Evolutionary conservation across 2,888 invertebrate species (phyloP).

Genomic region (Anagyrus pseudococci): DNA sequence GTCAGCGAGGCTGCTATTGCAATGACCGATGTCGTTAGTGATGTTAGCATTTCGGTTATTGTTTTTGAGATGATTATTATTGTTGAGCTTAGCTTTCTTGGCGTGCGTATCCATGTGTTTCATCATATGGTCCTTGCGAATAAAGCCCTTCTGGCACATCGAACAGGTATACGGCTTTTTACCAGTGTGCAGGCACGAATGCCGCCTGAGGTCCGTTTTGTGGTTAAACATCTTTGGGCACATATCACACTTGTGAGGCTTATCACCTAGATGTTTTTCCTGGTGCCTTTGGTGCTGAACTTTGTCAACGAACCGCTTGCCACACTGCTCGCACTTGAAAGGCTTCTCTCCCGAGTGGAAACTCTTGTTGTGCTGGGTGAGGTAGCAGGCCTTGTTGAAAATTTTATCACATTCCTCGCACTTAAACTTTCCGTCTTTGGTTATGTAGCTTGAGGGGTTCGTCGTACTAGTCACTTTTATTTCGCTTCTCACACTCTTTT

Average conservation of each 20-base stretch:
- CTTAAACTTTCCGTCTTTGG: slow-evolving; percentile 65
- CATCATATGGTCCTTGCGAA: slow-evolving; percentile 89
- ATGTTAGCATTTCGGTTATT: slow-evolving; percentile 27
- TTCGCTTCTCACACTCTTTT: slow-evolving; percentile 37
- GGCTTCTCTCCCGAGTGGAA: slow-evolving; percentile 88
- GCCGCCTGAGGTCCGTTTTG: slow-evolving; percentile 86
- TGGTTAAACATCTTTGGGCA: slow-evolving; percentile 91
- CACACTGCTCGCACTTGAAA: slow-evolving; percentile 84
- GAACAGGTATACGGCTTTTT: slow-evolving; percentile 83
- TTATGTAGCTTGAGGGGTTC: slow-evolving; percentile 46
- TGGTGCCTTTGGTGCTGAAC: slow-evolving; percentile 76
- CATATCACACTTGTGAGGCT: slow-evolving; percentile 84
- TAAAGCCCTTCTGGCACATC: slow-evolving; percentile 86
- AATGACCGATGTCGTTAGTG: slow-evolving; percentile 33
- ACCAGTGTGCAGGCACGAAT: slow-evolving; percentile 87
- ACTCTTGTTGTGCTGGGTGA: slow-evolving; percentile 90
- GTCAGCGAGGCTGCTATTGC: no score
- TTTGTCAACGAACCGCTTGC: slow-evolving; percentile 81
- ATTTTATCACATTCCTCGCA: slow-evolving; percentile 84
- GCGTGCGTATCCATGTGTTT: slow-evolving; percentile 85
- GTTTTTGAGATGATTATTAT: no score
- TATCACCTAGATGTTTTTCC: slow-evolving; percentile 80
- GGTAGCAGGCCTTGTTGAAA: slow-evolving; percentile 85
- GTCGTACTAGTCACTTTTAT: background rate
- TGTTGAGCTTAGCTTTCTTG: slow-evolving; percentile 65